Percentiles rank a stretch among this genome's conserved stretches.
phyloP scores from a whole-genome alignment of 2,113 vertebrate genomes.

The Genyomyrus donnyi region DNA sequence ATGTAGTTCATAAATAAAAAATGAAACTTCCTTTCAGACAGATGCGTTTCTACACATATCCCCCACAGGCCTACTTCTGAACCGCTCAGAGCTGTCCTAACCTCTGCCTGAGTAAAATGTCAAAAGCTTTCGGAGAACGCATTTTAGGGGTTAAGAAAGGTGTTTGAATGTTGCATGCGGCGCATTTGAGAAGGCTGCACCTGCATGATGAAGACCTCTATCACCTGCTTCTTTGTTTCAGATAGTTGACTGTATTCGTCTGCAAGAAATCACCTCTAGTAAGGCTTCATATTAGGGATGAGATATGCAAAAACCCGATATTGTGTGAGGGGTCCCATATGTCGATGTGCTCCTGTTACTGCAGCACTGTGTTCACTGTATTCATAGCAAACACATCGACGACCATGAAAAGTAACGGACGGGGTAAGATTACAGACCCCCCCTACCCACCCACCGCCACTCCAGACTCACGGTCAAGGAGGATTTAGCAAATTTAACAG shows the following conservation, averaged over 20 bases:
- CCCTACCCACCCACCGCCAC: neutral
- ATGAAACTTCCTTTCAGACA: neutral
- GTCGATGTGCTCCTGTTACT: neutral
- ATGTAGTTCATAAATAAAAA: neutral
- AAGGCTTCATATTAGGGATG: neutral
- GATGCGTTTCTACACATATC: neutral
- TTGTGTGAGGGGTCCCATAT: neutral
- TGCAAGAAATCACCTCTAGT: neutral
- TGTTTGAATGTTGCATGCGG: neutral
- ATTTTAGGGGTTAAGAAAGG: neutral
- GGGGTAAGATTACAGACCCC: neutral
- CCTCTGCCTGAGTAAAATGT: neutral
- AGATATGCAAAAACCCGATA: neutral
- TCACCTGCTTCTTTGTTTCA: neutral
- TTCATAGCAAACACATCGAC: neutral
- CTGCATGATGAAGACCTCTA: neutral
- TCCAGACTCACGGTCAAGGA: neutral
- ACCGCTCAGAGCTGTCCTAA: neutral
- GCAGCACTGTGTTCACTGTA: neutral
- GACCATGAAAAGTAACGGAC: neutral
- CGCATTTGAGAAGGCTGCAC: neutral
- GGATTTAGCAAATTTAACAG: conserved; percentile 1
- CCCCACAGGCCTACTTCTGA: neutral
- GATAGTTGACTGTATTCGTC: neutral
- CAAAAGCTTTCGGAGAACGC: neutral